A percentile compares a stretch with the other conserved stretches of the same genome.
These are phyloP conservation scores for Leiothrix lutea DNA, from an alignment of 2,113 vertebrate species.

Conservation along the genomic window DNA sequence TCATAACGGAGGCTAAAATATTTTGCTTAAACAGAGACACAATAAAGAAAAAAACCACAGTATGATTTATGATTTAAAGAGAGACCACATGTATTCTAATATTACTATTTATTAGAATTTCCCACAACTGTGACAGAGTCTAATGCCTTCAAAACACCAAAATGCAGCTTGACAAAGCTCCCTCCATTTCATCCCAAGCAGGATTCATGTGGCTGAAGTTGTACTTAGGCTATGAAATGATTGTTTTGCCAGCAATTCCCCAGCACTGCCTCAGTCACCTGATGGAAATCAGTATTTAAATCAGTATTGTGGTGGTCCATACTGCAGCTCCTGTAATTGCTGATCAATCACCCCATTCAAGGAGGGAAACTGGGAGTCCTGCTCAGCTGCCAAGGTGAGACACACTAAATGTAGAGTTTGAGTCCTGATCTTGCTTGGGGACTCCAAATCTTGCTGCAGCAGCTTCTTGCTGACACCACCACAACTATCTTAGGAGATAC, in stretches of 20 bases:
- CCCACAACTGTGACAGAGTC: background rate
- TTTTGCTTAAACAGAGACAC: conserved; percentile 4
- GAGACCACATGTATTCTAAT: background rate
- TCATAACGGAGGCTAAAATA: background rate
- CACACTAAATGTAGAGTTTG: background rate
- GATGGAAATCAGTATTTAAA: background rate
- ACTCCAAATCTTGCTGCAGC: background rate
- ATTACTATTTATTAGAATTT: background rate
- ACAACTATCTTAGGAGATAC: background rate
- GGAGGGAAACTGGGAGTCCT: background rate
- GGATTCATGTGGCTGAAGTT: background rate
- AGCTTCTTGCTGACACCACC: background rate
- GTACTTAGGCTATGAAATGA: background rate
- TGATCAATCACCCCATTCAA: background rate
- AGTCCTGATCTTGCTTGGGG: background rate
- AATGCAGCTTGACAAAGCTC: background rate
- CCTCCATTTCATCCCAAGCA: background rate
- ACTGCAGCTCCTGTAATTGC: background rate
- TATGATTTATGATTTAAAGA: conserved; percentile 11
- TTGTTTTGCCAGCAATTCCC: background rate
- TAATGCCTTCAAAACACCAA: background rate
- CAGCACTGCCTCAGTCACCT: background rate
- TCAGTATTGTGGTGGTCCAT: background rate
- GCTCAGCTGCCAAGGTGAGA: background rate
- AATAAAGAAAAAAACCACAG: background rate